Conservation (phyloP, 2,797 vertebrate genomes). For the Mus caroli region DNA sequence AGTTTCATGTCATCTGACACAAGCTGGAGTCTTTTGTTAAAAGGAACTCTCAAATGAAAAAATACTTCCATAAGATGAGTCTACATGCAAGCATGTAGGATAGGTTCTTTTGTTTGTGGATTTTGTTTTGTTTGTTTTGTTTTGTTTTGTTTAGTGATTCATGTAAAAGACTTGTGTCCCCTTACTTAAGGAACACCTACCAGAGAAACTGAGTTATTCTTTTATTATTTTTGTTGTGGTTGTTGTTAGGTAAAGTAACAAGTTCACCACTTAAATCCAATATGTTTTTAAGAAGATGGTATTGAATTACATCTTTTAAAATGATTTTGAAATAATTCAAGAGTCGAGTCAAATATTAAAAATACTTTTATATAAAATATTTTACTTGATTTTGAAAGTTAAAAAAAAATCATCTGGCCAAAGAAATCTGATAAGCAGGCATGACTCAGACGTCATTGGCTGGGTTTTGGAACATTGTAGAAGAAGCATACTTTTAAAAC, state of each 20-base stretch:
- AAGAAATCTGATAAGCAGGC: neutral
- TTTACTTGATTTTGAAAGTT: slow-evolving; percentile 5
- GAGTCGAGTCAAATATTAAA: neutral
- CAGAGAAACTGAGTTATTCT: neutral
- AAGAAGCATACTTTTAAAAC: slow-evolving; percentile 25
- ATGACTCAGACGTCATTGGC: neutral
- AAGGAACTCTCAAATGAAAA: neutral
- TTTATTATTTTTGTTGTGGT: neutral
- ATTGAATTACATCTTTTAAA: neutral
- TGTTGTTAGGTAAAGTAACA: neutral
- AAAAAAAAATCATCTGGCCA: neutral
- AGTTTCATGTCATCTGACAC: neutral
- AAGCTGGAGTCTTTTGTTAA: neutral
- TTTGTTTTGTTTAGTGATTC: neutral
- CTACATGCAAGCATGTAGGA: too few relatives aligned
- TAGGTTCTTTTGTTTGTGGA: neutral
- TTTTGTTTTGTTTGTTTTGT: neutral
- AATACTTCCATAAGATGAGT: neutral
- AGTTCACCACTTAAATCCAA: neutral
- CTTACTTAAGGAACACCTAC: neutral
- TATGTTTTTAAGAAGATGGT: neutral
- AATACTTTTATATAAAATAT: neutral
- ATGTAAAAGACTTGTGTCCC: neutral
- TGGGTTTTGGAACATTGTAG: neutral
- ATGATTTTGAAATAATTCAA: neutral